These are phyloP conservation scores for Sminthopsis crassicaudata DNA, from an alignment of 2,113 vertebrate species.

Conservation along the genomic window DNA sequence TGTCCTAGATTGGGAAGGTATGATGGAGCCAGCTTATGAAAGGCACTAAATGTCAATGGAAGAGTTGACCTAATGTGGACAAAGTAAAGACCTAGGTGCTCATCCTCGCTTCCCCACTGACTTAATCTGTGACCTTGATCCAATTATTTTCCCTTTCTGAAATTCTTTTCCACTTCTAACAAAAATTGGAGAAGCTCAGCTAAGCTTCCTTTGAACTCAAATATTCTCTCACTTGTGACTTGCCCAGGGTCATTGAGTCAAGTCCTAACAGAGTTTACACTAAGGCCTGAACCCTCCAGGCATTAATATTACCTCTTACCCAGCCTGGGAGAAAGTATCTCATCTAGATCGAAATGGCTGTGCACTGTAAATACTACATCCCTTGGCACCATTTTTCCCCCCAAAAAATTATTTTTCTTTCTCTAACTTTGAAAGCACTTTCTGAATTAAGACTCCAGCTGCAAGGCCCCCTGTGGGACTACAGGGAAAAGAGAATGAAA, in stretches of 20 bases:
- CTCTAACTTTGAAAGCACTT: conserved; percentile 53
- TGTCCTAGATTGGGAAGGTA: neutral
- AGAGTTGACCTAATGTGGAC: neutral
- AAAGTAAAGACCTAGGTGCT: neutral
- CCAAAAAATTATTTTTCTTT: conserved; percentile 32
- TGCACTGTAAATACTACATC: conserved; percentile 44
- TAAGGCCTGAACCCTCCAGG: neutral
- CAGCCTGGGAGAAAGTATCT: conserved; percentile 58
- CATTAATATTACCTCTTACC: neutral
- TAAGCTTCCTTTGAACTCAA: neutral
- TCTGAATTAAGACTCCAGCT: conserved; percentile 59
- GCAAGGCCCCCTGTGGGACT: conserved; percentile 36
- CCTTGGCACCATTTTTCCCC: neutral
- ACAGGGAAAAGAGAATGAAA: conserved; percentile 9
- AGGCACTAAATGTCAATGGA: neutral
- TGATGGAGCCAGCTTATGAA: neutral
- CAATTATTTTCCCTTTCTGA: neutral
- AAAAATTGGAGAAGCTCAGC: neutral
- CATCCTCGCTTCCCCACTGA: neutral
- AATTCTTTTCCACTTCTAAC: neutral
- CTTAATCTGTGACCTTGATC: neutral
- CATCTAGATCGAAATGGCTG: conserved; percentile 46
- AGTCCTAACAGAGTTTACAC: neutral
- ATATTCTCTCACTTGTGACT: neutral
- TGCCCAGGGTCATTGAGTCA: neutral